These are phyloP conservation scores for Rotaria macrura DNA, from an alignment of 2,888 invertebrate species.

Conservation along the genomic window DNA sequence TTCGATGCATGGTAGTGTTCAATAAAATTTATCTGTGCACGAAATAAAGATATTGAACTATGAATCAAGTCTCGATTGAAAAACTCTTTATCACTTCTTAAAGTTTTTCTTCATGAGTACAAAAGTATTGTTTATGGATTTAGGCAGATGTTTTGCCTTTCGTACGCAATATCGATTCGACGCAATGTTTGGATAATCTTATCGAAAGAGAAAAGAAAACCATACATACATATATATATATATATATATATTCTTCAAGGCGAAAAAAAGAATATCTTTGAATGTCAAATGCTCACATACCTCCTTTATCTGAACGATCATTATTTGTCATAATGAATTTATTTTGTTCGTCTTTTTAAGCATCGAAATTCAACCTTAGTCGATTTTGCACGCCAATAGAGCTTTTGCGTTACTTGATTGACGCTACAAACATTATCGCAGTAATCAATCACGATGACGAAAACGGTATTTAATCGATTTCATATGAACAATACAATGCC, in stretches of 20 bases:
- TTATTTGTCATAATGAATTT: not conserved
- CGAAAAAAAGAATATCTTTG: not conserved
- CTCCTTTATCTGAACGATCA: not conserved
- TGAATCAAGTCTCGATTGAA: too few species aligned
- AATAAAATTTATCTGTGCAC: too few species aligned
- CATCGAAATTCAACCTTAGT: too few species aligned
- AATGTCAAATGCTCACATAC: not conserved
- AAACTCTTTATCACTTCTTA: too few species aligned
- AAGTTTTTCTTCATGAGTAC: too few species aligned
- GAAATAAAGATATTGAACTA: too few species aligned
- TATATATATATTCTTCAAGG: not conserved
- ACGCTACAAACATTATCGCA: not conserved
- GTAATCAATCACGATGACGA: not conserved
- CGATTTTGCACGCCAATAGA: not conserved
- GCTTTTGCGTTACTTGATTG: not conserved
- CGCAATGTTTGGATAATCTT: too few species aligned
- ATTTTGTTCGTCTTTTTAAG: not conserved
- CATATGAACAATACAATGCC: constrained; percentile 7
- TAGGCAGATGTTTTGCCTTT: not conserved
- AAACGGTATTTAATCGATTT: not conserved
- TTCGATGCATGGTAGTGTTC: too few species aligned
- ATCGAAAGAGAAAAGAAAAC: not conserved
- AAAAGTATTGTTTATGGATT: too few species aligned
- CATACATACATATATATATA: too few species aligned
- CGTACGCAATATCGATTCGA: not conserved